Percentiles rank a stretch among this genome's conserved stretches.
Evolutionary conservation across 2,888 invertebrate species (phyloP).

Genomic region (Deroplatys truncata): DNA sequence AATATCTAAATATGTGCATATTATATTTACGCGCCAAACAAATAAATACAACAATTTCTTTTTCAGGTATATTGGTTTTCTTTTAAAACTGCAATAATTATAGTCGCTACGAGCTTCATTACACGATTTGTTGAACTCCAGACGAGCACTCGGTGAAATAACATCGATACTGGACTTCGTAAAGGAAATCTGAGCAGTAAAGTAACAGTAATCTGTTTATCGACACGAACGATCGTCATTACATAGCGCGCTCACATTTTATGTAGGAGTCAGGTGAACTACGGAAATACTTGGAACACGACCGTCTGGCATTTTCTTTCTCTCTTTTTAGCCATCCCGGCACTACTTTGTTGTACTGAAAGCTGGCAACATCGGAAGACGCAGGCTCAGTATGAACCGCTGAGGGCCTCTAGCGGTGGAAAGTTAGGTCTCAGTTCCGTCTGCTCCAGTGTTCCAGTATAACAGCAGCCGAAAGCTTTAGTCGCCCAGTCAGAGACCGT

Average conservation of each 20-base stretch:
- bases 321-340: background rate
- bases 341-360: background rate
- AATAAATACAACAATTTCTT: too few relatives aligned
- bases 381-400: slow-evolving; percentile 9
- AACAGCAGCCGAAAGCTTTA: background rate
- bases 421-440: background rate
- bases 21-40: too few relatives aligned
- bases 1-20: too few relatives aligned
- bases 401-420: slow-evolving; percentile 8
- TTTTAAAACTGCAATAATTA: too few relatives aligned
- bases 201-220: background rate
- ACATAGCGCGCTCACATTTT: background rate
- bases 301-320: background rate
- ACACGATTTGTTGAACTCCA: too few relatives aligned
- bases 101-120: too few relatives aligned
- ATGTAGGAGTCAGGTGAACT: background rate
- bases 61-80: too few relatives aligned
- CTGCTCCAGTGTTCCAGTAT: background rate
- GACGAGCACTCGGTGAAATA: background rate
- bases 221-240: background rate
- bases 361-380: slow-evolving; percentile 4
- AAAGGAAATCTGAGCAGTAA: background rate
- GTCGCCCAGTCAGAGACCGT: slow-evolving; percentile 1
- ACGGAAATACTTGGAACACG: background rate
- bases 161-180: background rate